Evolutionary conservation across 2,797 vertebrate species (phyloP), one percentile per base, ranked within the genome.

Genomic region (Phalloptychus januarius): DNA sequence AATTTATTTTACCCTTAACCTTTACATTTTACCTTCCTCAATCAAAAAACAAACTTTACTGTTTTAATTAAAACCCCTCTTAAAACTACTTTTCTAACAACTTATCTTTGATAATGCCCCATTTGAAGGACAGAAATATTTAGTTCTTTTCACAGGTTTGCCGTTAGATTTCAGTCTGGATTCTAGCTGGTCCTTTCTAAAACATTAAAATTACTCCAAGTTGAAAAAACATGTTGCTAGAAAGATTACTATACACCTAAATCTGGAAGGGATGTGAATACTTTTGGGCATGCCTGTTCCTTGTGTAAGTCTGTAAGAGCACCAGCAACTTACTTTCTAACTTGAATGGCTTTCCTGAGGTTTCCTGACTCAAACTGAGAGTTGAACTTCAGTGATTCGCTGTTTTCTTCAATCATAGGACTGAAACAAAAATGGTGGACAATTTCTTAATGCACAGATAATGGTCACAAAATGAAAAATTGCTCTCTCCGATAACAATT

Each of bases 301-400:
- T 44, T 44, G 12, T 74, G n/a, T 15, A 13, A 6, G 31, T 38
- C 33, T 25, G 40, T 33, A n/a, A 42, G 20, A 33, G 4, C n/a
- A n/a, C n/a, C n/a, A n/a, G n/a, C 54, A 71, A 82, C 97, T 96
- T 96, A 99, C 98, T 97, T 99, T 94, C 98, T 96, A 87, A 99
- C 95, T 94, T 99, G 98, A 93, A 99, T 93, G 75, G 96, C 98
- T 95, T 99, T 99, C 86, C 98, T 96, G 52, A 99, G 94, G 91
- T 99, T 99, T 79, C 98, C 98, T 82, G 97, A 99, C 93, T 99
- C 98, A 94, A 99, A 99, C 93, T 96, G 97, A 45, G 98, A 99
- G 93, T 99, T 99, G 94, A 99, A 99, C 92, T 97, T 99, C 90
- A 99, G 95, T 74, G 97, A 92, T 86, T 98, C 97, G 38, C 95